phyloP scores from a whole-genome alignment of 1,140 invertebrate species.

The Oncopeltus fasciatus region DNA sequence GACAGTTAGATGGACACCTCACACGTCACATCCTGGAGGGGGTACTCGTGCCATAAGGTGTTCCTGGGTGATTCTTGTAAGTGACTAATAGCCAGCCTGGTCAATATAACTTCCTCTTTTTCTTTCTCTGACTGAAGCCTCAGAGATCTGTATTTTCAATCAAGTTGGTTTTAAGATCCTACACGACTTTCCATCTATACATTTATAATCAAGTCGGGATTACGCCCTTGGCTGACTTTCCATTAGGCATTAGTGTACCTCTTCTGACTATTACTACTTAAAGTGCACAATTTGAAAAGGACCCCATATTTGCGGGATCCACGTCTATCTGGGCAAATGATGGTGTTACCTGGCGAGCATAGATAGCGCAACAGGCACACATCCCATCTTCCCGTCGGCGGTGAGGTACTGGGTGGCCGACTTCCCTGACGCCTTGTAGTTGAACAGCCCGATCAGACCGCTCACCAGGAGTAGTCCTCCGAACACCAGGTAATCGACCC shows the following conservation, averaged over 20 bases:
- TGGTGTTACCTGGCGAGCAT: conserved; percentile 29
- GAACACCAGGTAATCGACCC: conserved; percentile 54
- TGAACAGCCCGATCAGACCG: conserved; percentile 61
- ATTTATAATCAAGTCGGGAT: background rate
- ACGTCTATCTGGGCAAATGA: no score
- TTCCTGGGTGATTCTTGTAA: no score
- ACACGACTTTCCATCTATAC: background rate
- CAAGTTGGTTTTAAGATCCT: background rate
- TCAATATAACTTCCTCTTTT: no score
- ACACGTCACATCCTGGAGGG: no score
- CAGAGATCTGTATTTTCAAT: no score
- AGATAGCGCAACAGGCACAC: conserved; percentile 32
- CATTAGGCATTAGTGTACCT: background rate
- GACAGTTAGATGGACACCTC: no score
- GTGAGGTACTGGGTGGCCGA: conserved; percentile 26
- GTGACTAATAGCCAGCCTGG: no score
- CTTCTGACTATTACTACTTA: background rate
- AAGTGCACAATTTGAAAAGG: background rate
- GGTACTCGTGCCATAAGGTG: no score
- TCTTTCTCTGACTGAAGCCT: no score
- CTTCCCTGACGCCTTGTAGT: conserved; percentile 44
- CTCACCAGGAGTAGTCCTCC: conserved; percentile 49
- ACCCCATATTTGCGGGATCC: no score
- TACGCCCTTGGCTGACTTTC: background rate
- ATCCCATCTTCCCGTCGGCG: conserved; percentile 27